Evolutionary conservation across 2,888 invertebrate genomes (phyloP).

Genomic region (Meteorus cinctellus): DNA sequence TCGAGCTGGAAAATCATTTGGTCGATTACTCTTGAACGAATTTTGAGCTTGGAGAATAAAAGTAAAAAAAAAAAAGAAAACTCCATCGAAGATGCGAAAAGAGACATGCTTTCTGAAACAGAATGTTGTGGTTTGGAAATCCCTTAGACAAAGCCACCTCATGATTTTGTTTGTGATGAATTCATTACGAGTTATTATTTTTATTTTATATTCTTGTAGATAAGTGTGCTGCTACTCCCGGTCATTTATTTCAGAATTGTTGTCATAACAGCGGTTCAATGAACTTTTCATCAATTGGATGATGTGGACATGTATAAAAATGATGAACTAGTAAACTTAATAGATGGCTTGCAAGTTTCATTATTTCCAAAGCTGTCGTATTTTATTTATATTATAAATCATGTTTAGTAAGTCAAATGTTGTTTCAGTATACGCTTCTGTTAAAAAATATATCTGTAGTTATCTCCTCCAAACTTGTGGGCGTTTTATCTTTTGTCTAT

Average conservation of each 20-base stretch:
- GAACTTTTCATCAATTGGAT: too few relatives aligned
- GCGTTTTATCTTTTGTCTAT: slow-evolving; percentile 55
- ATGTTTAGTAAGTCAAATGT: slow-evolving; percentile 1
- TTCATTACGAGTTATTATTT: too few relatives aligned
- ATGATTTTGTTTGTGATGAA: too few relatives aligned
- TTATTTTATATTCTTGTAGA: too few relatives aligned
- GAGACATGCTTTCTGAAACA: too few relatives aligned
- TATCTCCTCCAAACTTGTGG: background rate
- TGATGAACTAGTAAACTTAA: slow-evolving; percentile 1
- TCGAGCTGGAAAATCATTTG: slow-evolving; percentile 65
- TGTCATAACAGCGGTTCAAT: too few relatives aligned
- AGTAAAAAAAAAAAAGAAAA: slow-evolving; percentile 11
- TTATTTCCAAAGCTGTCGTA: background rate
- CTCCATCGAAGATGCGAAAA: too few relatives aligned
- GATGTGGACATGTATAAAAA: slow-evolving; percentile 11
- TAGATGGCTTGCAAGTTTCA: slow-evolving; percentile 30
- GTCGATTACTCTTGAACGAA: slow-evolving; percentile 59
- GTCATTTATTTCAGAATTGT: too few relatives aligned
- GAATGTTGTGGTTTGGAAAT: too few relatives aligned
- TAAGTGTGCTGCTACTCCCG: too few relatives aligned
- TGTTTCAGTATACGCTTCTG: background rate
- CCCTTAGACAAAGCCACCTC: too few relatives aligned
- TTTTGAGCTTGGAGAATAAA: slow-evolving; percentile 31
- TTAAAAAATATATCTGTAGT: background rate
- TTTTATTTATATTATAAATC: background rate